Base-by-base conservation (phyloP, 2,888 invertebrate species). In the Blera fallax region DNA sequence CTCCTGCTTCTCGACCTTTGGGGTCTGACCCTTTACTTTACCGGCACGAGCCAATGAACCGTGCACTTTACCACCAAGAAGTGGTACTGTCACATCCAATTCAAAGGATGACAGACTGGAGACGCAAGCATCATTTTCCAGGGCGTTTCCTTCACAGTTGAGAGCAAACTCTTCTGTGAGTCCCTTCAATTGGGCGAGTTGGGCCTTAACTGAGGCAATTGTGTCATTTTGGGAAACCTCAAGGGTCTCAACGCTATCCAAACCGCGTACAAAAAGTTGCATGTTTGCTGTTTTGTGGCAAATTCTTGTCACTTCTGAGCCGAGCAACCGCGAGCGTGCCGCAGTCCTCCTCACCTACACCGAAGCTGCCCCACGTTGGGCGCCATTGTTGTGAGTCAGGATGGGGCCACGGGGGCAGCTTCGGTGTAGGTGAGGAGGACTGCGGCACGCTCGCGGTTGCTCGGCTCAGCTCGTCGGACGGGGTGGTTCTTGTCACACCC, bases 31-130 rank as follows among this genome's bases (percentile, higher is more conserved):
- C 93, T 99, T 99, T 70, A 99, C 99, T 94, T 99, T 99, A 94
- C 99, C 99, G 91, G 99, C 99, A 96, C 99, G 99, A 94, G 99
- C 99, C 90, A 99, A 94, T 88, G 99, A 99, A 91, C 99, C 99
- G 93, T 99, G 99, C 90, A 99, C 99, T 94, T 99, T 99, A 94
- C 98, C 98, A 96, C 98, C 98, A 88, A 96, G 94, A 90, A 98
- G 93, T 90, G 97, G 95, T 50, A 98, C 94, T 88, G 95, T 96
- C 80, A 96, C 93, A 91, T 97, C 97, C 88, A 98, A 93, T 89
- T 96, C 95, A 80, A 94, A 92, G 14, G 94, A 94, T 67, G 95
- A 93, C 67, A 96, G 93, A 74, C 95, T 93, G 1, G 94, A 94
- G 37, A 96, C 94, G 60, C 95, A 92, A 87, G 93, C 93, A 52